Base-by-base conservation (phyloP, 2,888 invertebrate species). In the Sminthurinus aureus region DNA sequence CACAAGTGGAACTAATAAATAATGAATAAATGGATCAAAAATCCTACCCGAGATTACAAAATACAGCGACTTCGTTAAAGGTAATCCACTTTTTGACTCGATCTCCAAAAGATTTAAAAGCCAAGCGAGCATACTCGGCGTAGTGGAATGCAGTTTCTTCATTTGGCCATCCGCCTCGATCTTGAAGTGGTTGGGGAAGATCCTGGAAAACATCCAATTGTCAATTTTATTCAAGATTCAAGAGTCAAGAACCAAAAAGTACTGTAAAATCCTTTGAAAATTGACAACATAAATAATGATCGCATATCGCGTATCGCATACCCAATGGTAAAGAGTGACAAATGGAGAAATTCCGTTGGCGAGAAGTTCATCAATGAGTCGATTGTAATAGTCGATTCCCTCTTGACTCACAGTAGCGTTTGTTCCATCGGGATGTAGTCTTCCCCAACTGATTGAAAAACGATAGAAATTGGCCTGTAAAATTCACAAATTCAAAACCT, bases 361-460 rank as follows among this genome's bases (percentile, higher is more conserved):
- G 15, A 90, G 78, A 12, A 91, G 88, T 67, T 89, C 90, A 83
- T 91, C 88, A 50, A 91, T 90, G 18, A 91, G 86, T 20, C 89
- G 88, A 83, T 90, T 90, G 89, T 92, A 92, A 87, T 91, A 91
- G 15, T 89, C 88, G 18, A 91, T 87, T 13, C 91, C 91, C 0
- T 87, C 87, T 82, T 89, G 88, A 85, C 91, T 91, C 9, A 91
- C 78, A 6, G 15, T 67, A 18, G 83, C 84, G 3, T 79, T 85
- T 13, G 85, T 87, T 52, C 90, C 91, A 79, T 90, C 89, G 0
- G 91, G 91, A 78, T 91, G 87, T 20, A 92, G 89, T n/a, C 91
- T 89, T 3, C 90, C 88, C 92, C 92, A 92, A 3, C 90, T 89
- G 0, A 88, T 20, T 22, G 86, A 86, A 78, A 87, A 87, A 15